Conservation (phyloP, 2,888 invertebrate species). For the Willowsia nigromaculata region DNA sequence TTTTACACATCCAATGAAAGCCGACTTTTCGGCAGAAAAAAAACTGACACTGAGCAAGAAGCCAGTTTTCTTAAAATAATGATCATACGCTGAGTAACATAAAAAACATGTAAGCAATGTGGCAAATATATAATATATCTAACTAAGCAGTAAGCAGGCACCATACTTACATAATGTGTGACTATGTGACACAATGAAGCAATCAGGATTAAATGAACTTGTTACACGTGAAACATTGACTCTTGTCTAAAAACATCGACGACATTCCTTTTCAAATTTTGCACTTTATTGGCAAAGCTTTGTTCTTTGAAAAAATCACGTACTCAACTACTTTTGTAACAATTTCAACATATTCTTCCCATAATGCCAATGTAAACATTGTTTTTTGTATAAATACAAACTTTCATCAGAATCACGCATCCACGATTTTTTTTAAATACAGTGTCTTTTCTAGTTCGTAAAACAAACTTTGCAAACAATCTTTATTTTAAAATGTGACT, state of each 20-base stretch:
- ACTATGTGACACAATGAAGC: no score
- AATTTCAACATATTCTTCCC: neutral
- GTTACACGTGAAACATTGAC: neutral
- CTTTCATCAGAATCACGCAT: no score
- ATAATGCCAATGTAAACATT: neutral
- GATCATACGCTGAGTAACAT: no score
- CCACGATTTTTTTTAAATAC: no score
- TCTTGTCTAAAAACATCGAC: neutral
- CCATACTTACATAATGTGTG: no score
- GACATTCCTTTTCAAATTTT: neutral
- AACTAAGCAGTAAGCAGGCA: no score
- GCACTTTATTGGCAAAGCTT: neutral
- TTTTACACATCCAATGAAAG: neutral
- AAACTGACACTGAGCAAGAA: neutral
- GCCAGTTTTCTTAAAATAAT: no score
- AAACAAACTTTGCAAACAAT: no score
- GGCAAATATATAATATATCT: no score
- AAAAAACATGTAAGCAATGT: no score
- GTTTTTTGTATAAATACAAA: neutral
- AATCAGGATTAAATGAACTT: neutral
- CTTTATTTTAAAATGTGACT: no score
- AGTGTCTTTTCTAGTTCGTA: no score
- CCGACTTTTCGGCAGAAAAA: neutral
- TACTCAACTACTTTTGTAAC: neutral
- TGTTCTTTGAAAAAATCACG: neutral